These are phyloP conservation scores for Scleropages formosus DNA, from an alignment of 2,797 vertebrate genomes.

Conservation along the genomic window DNA sequence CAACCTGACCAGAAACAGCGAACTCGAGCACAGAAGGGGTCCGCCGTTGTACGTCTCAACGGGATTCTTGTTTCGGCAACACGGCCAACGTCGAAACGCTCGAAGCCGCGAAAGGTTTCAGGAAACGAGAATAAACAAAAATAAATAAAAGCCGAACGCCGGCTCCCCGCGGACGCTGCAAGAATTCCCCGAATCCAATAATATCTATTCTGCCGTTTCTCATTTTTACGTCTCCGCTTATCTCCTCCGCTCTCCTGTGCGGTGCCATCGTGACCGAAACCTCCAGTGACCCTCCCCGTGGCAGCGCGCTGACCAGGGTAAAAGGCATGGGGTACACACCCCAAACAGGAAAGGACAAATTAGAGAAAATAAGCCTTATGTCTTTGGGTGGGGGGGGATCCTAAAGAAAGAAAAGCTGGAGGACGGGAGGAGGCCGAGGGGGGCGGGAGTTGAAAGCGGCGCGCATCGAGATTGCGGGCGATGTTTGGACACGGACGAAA, in stretches of 20 bases:
- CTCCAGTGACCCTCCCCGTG: not conserved
- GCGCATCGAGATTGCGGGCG: not conserved
- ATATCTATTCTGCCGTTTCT: no score
- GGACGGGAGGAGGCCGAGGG: not conserved
- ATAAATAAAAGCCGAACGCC: not conserved
- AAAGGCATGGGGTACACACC: conserved; percentile 68
- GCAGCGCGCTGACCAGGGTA: conserved; percentile 57
- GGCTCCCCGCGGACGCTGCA: no score
- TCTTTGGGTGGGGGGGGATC: conserved; percentile 38
- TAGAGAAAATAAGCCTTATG: conserved; percentile 56
- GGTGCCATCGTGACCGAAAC: no score
- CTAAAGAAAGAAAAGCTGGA: conserved; percentile 29
- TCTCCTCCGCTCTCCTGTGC: not conserved
- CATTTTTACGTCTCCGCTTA: not conserved
- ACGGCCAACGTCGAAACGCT: no score
- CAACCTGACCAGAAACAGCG: no score
- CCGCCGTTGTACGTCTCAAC: no score
- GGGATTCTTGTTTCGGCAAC: no score
- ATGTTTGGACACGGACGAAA: not conserved
- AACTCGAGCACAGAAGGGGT: no score
- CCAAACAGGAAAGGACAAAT: conserved; percentile 77
- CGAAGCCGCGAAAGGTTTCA: no score
- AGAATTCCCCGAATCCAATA: no score
- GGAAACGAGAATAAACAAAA: not conserved
- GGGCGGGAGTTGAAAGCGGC: not conserved